Percentiles rank a stretch among this genome's conserved stretches.
These are phyloP conservation scores for Tiphia femorata DNA, from an alignment of 2,888 invertebrate genomes.

Conservation along the genomic window DNA sequence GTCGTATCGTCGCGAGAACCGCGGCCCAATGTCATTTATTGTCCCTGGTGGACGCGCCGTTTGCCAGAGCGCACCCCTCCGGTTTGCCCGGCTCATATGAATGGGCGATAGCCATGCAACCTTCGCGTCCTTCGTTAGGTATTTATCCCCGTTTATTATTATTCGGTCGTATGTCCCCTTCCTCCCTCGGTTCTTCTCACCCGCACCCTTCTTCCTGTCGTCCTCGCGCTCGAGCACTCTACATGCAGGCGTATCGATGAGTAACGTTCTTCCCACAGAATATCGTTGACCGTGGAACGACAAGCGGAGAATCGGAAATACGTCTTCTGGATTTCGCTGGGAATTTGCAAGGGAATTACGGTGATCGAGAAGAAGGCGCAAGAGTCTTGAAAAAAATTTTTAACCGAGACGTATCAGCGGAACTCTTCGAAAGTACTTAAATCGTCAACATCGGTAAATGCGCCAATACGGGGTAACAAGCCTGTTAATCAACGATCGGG, in stretches of 20 bases:
- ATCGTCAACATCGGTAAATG: no score
- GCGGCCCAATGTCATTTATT: slow-evolving; percentile 56
- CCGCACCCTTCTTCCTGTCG: slow-evolving; percentile 8
- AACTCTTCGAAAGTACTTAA: no score
- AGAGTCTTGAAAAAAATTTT: no score
- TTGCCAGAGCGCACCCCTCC: slow-evolving; percentile 37
- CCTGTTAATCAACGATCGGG: no score
- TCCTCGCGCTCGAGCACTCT: slow-evolving; percentile 7
- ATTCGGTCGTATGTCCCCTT: slow-evolving; percentile 42
- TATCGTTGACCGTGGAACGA: no score
- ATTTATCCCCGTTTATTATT: slow-evolving; percentile 51
- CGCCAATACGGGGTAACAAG: no score
- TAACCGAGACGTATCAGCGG: no score
- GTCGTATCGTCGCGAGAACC: slow-evolving; percentile 49
- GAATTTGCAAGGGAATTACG: no score
- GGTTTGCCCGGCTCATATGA: slow-evolving; percentile 42
- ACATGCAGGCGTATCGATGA: slow-evolving; percentile 36
- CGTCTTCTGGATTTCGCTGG: no score
- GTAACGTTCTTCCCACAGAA: no score
- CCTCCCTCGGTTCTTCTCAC: slow-evolving; percentile 13
- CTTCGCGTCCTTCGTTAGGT: slow-evolving; percentile 48
- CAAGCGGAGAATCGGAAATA: no score
- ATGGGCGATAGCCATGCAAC: slow-evolving; percentile 53
- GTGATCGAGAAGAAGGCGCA: no score
- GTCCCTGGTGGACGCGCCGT: slow-evolving; percentile 47